A percentile compares a stretch with the other conserved stretches of the same genome.
phyloP scores from a whole-genome alignment of 2,888 invertebrate species.

The Nemotelus pantherinus region DNA sequence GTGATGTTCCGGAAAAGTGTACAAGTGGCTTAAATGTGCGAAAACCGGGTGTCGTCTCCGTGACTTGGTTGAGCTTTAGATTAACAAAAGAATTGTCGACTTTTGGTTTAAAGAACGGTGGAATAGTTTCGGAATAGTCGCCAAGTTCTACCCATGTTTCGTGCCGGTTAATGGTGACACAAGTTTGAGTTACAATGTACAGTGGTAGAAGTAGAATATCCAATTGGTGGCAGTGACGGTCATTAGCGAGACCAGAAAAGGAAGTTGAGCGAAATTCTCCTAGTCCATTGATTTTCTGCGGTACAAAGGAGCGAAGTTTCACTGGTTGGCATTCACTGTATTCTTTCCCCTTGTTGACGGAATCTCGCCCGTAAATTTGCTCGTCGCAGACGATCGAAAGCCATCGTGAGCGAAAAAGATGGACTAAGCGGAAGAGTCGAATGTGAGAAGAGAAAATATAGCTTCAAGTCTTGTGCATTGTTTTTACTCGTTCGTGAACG shows the following conservation, averaged over 20 bases:
- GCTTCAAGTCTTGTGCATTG: not conserved
- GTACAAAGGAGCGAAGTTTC: constrained; percentile 3
- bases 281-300: constrained; percentile 29
- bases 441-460: not conserved
- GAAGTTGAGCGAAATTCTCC: not conserved
- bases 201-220: not conserved
- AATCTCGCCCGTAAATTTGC: not conserved
- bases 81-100: not conserved
- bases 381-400: not conserved
- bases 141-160: not conserved
- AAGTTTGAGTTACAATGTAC: not conserved
- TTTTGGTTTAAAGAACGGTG: not conserved
- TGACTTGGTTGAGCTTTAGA: not conserved
- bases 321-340: not conserved
- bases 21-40: not conserved
- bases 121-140: not conserved
- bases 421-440: constrained; percentile 26
- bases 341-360: constrained; percentile 8
- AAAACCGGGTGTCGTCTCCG: not conserved
- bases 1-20: not conserved
- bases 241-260: not conserved
- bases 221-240: too few species aligned
- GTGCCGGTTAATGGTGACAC: not conserved
- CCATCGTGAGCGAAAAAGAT: not conserved
- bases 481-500: constrained; percentile 7